Evolutionary conservation across 2,113 vertebrate species (phyloP).

Genomic region (Heteronetta atricapilla): DNA sequence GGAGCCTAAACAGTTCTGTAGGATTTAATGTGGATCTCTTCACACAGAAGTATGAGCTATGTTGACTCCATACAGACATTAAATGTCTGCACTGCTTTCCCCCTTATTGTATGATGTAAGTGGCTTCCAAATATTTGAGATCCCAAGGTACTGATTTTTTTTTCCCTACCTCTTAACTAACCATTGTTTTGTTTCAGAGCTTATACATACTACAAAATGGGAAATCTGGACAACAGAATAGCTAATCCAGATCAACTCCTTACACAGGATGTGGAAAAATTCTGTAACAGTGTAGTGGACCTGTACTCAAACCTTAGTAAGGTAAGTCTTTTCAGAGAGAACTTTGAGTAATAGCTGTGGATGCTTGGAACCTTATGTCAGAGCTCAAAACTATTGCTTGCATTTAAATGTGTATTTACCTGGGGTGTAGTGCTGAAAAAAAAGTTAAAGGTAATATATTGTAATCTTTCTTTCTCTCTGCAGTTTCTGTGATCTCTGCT

Average conservation of each 20-base stretch:
- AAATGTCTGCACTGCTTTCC: neutral
- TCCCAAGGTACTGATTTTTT: neutral
- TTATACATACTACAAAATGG: constrained; percentile 99
- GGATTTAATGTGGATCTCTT: neutral
- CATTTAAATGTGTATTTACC: neutral
- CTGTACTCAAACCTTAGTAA: constrained; percentile 98
- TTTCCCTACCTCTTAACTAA: neutral
- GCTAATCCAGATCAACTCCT: constrained; percentile 96
- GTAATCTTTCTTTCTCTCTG: neutral
- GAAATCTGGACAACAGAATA: constrained; percentile 97
- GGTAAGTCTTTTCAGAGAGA: constrained; percentile 74
- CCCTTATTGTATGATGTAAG: neutral
- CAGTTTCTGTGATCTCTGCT: neutral
- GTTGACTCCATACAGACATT: neutral
- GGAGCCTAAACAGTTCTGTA: neutral
- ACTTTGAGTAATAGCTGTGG: neutral
- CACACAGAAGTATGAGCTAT: neutral
- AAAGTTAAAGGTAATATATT: neutral
- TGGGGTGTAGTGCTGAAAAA: neutral
- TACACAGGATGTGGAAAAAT: constrained; percentile 97
- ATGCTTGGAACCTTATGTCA: neutral
- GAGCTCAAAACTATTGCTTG: neutral
- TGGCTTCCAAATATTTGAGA: neutral
- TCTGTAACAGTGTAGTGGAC: constrained; percentile 98
- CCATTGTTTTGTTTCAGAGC: constrained; percentile 78